These are phyloP conservation scores for Solea senegalensis DNA, from an alignment of 2,113 vertebrate species.

Conservation along the genomic window DNA sequence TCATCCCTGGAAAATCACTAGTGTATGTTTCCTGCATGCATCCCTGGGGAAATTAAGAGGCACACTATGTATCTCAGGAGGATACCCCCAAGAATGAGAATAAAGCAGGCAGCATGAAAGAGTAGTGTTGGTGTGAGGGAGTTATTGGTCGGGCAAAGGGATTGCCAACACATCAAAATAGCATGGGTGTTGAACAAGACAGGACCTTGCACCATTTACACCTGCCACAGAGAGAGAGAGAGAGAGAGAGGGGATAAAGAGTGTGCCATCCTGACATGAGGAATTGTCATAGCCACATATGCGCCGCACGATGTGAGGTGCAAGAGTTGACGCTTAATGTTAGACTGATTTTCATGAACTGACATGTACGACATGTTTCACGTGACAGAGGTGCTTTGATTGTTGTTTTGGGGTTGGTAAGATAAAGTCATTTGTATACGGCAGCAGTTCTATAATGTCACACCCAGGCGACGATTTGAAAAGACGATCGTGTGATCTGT, in stretches of 20 bases:
- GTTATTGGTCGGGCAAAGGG: slow-evolving; percentile 80
- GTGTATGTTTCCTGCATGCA: slow-evolving; percentile 80
- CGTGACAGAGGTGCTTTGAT: slow-evolving; percentile 63
- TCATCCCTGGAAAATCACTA: slow-evolving; percentile 81
- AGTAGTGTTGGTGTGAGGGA: slow-evolving; percentile 80
- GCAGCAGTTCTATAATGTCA: slow-evolving; percentile 42
- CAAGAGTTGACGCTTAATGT: slow-evolving; percentile 61
- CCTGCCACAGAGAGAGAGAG: slow-evolving; percentile 61
- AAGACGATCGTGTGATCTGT: slow-evolving; percentile 18
- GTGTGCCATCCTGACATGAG: slow-evolving; percentile 48
- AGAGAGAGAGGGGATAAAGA: slow-evolving; percentile 5
- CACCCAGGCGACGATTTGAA: slow-evolving; percentile 45
- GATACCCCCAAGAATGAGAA: slow-evolving; percentile 81
- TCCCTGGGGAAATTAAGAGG: slow-evolving; percentile 85
- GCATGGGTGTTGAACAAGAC: slow-evolving; percentile 79
- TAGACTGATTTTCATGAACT: slow-evolving; percentile 59
- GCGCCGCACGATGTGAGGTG: slow-evolving; percentile 46
- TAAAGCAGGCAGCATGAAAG: slow-evolving; percentile 78
- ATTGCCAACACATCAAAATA: slow-evolving; percentile 81
- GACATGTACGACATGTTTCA: slow-evolving; percentile 63
- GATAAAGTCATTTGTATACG: slow-evolving; percentile 57
- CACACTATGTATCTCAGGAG: slow-evolving; percentile 81
- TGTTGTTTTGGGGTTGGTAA: slow-evolving; percentile 49
- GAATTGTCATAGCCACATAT: slow-evolving; percentile 66
- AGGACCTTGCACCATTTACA: slow-evolving; percentile 79